phyloP scores from a whole-genome alignment of 2,113 vertebrate genomes.

The Hypocryptadius cinnamomeus region DNA sequence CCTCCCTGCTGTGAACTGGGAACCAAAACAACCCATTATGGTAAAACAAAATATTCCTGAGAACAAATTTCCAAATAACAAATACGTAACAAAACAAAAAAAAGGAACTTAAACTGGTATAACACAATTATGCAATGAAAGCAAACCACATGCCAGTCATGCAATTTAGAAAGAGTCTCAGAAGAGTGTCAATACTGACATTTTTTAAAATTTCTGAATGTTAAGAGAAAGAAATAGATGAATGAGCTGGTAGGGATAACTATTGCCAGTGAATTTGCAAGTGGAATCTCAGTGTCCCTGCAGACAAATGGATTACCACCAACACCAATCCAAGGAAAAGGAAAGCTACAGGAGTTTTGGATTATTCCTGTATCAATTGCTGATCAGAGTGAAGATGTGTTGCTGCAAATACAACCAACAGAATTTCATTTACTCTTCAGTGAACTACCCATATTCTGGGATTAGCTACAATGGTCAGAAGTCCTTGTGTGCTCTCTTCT shows the following conservation, averaged over 20 bases:
- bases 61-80: not conserved
- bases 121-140: not conserved
- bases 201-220: not conserved
- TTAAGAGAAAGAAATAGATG: not conserved
- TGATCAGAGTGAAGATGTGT: not conserved
- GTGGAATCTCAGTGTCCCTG: not conserved
- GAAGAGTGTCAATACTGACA: not conserved
- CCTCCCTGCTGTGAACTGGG: not conserved
- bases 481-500: not conserved
- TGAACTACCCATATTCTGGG: not conserved
- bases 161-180: not conserved
- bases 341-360: not conserved
- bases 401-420: not conserved
- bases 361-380: not conserved
- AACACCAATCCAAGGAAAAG: not conserved
- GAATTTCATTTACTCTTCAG: not conserved
- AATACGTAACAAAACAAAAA: not conserved
- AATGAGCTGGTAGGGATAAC: not conserved
- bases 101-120: not conserved
- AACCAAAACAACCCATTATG: not conserved
- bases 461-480: not conserved
- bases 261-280: not conserved
- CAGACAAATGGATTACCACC: not conserved
- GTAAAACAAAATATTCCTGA: not conserved
- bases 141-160: rapidly evolving